Percentiles rank a stretch among this genome's conserved stretches.
Evolutionary conservation across 2,113 vertebrate species (phyloP).

Genomic region (Melozone crissalis): DNA sequence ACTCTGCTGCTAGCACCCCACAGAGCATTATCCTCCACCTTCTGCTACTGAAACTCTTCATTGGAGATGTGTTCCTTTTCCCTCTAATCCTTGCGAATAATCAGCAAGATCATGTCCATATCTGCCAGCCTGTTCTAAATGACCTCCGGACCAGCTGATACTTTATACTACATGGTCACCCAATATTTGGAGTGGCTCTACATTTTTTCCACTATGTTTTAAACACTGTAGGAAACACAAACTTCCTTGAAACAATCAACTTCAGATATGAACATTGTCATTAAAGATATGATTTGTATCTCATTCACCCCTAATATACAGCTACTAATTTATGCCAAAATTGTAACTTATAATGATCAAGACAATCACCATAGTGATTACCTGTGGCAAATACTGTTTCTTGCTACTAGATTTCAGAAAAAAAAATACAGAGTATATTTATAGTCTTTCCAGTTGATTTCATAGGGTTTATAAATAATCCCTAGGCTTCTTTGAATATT

Average conservation of each 20-base stretch:
- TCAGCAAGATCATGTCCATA: neutral
- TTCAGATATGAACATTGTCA: neutral
- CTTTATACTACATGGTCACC: neutral
- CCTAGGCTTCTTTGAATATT: neutral
- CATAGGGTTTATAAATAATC: neutral
- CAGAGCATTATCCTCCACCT: neutral
- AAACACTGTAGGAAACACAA: neutral
- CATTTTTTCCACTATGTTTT: neutral
- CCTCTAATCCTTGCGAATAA: neutral
- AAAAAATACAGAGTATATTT: neutral
- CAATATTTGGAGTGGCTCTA: neutral
- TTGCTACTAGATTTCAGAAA: neutral
- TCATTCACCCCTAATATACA: neutral
- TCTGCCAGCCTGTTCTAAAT: neutral
- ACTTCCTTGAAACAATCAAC: neutral
- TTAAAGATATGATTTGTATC: neutral
- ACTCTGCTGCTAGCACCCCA: neutral
- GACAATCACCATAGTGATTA: neutral
- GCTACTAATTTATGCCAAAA: neutral
- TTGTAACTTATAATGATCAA: neutral
- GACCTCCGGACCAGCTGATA: neutral
- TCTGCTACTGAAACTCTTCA: neutral
- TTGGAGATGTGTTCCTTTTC: neutral
- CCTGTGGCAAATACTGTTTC: neutral
- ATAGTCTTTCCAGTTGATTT: neutral